Evolutionary conservation across 1,140 invertebrate genomes (phyloP).

Genomic region (Littorina saxatilis): DNA sequence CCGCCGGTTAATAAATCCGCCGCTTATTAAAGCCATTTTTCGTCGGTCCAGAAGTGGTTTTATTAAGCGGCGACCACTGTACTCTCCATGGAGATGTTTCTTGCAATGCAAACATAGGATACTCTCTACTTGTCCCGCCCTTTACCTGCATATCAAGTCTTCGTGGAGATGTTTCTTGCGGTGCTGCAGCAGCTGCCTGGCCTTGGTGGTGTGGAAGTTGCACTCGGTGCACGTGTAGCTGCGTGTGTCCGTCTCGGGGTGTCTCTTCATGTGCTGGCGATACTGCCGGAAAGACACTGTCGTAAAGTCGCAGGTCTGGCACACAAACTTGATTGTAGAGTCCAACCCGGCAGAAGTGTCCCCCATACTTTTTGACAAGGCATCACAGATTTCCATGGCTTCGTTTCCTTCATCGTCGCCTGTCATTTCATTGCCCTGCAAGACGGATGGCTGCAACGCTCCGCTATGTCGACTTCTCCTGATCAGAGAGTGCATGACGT

Average conservation of each 20-base stretch:
- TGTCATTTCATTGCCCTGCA: neutral
- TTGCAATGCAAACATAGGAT: too few relatives aligned
- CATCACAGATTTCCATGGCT: neutral
- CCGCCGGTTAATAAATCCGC: too few relatives aligned
- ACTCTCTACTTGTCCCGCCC: too few relatives aligned
- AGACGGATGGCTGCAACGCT: neutral
- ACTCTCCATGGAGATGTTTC: too few relatives aligned
- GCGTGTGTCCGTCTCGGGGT: conserved; percentile 44
- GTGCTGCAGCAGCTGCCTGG: conserved; percentile 64
- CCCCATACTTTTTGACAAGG: neutral
- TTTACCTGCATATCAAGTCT: conserved; percentile 71
- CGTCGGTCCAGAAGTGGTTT: too few relatives aligned
- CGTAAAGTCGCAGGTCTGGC: conserved; percentile 58
- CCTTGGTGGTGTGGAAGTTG: conserved; percentile 59
- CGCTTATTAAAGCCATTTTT: too few relatives aligned
- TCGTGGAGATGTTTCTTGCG: conserved; percentile 76
- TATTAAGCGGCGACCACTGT: too few relatives aligned
- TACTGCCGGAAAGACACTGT: conserved; percentile 39
- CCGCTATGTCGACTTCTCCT: conserved; percentile 34
- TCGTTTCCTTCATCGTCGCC: neutral
- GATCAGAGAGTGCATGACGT: conserved; percentile 47
- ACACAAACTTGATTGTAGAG: conserved; percentile 50
- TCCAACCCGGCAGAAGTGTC: neutral
- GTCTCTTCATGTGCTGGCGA: conserved; percentile 42
- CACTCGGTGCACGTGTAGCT: conserved; percentile 63